A percentile compares a stretch with the other conserved stretches of the same genome.
These are phyloP conservation scores for Albula goreensis DNA, from an alignment of 2,113 vertebrate genomes.

Conservation along the genomic window DNA sequence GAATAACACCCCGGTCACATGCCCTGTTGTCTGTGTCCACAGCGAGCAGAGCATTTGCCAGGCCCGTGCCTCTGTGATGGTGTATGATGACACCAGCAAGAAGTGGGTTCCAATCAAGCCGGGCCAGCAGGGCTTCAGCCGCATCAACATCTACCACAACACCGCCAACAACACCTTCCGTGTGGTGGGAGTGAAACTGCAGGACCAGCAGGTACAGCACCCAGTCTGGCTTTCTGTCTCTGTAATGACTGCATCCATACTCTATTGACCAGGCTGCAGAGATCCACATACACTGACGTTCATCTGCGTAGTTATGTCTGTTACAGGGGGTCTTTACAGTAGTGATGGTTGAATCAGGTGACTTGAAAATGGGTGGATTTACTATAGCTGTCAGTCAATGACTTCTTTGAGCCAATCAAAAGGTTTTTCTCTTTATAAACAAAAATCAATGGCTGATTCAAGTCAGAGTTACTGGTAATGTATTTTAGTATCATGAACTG, in stretches of 20 bases:
- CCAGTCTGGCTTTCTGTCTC: not conserved
- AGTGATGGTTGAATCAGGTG: too few relatives aligned
- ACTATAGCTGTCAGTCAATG: too few relatives aligned
- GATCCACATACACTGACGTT: not conserved
- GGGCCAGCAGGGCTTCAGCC: constrained; percentile 83
- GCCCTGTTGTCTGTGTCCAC: constrained; percentile 18
- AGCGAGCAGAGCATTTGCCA: constrained; percentile 88
- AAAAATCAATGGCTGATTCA: too few relatives aligned
- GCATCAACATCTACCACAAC: constrained; percentile 83
- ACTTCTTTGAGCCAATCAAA: too few relatives aligned
- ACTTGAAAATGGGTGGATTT: too few relatives aligned
- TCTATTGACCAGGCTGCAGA: not conserved
- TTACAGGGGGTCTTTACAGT: too few relatives aligned
- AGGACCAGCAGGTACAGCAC: constrained; percentile 76
- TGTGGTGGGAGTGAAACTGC: constrained; percentile 81
- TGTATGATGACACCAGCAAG: constrained; percentile 84
- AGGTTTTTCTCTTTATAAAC: too few relatives aligned
- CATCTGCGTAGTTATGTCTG: too few relatives aligned
- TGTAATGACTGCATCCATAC: not conserved
- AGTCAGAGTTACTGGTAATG: too few relatives aligned
- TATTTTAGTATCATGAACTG: too few relatives aligned
- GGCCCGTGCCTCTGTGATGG: constrained; percentile 83
- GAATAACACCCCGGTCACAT: not conserved
- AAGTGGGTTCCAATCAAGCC: constrained; percentile 83
- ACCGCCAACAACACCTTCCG: constrained; percentile 78